Percentiles rank a stretch among this genome's conserved stretches.
phyloP scores from a whole-genome alignment of 30 jellyfish, hydroid and myxozoan species.

The Nemopilema nomurai region DNA sequence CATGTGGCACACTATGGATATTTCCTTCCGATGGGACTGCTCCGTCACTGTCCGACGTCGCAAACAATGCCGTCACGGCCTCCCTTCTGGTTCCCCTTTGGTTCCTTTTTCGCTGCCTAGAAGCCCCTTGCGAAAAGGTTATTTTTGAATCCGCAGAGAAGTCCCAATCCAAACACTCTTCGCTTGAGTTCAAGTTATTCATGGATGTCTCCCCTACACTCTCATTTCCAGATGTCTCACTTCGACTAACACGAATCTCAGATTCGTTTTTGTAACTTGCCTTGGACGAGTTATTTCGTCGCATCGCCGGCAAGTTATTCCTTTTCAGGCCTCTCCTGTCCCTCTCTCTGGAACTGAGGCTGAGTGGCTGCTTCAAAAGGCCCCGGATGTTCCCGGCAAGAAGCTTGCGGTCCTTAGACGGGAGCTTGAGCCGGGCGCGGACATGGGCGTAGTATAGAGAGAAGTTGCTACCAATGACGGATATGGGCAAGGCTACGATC shows the following conservation, averaged over 20 bases:
- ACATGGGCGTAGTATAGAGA: conserved; percentile 92
- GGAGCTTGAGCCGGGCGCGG: conserved; percentile 88
- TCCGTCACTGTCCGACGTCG: not conserved
- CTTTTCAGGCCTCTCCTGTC: conserved; percentile 74
- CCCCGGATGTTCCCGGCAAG: conserved; percentile 93
- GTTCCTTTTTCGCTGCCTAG: not conserved
- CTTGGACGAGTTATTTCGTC: conserved; percentile 58
- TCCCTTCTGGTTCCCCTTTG: conserved; percentile 1
- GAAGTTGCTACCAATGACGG: conserved; percentile 94
- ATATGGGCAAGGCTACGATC: conserved; percentile 92
- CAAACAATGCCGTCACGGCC: not conserved
- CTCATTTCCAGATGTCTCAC: conserved; percentile 19
- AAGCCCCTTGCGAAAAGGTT: not conserved
- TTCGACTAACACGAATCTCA: not conserved
- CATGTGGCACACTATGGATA: not conserved
- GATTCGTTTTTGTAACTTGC: conserved; percentile 5
- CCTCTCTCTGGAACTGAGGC: conserved; percentile 90
- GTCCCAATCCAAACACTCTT: conserved; percentile 58
- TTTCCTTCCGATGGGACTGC: not conserved
- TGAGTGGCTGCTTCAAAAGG: conserved; percentile 87
- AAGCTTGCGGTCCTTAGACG: conserved; percentile 79
- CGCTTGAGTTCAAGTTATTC: conserved; percentile 23
- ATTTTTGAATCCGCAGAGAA: conserved; percentile 47
- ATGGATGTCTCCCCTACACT: not conserved
- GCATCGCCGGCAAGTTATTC: conserved; percentile 32